phyloP scores from a whole-genome alignment of 1,140 invertebrate genomes.

The Palaemon carinicauda region DNA sequence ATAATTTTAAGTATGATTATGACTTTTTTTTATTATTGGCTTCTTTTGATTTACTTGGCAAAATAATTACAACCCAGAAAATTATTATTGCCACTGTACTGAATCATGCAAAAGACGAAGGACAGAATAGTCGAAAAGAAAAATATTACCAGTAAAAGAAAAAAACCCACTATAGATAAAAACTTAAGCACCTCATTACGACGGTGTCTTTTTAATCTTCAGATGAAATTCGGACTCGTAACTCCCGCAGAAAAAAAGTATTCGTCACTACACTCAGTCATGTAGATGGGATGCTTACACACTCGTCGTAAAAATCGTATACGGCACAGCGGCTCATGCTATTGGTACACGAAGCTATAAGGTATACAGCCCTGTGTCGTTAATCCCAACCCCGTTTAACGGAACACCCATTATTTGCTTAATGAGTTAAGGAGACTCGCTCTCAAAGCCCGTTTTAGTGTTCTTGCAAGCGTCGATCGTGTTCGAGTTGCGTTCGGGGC shows the following conservation, averaged over 20 bases:
- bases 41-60: too few species aligned
- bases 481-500: neutral
- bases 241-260: slow-evolving; percentile 10
- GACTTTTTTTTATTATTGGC: too few species aligned
- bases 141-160: too few species aligned
- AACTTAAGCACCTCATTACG: neutral
- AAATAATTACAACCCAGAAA: too few species aligned
- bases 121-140: too few species aligned
- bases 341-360: slow-evolving; percentile 41
- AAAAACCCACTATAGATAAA: neutral
- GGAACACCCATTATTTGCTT: neutral
- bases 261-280: slow-evolving; percentile 32
- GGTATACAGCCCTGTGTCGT: slow-evolving; percentile 33
- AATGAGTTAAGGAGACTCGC: too few species aligned
- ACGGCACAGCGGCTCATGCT: slow-evolving; percentile 24
- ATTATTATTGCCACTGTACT: too few species aligned
- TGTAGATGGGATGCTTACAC: slow-evolving; percentile 19
- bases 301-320: slow-evolving; percentile 43
- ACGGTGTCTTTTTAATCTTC: neutral
- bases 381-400: slow-evolving; percentile 26
- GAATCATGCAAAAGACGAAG: neutral
- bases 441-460: too few species aligned
- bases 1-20: too few species aligned
- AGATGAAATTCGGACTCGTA: slow-evolving; percentile 44
- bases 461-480: too few species aligned